Conservation (phyloP, 1,140 invertebrate species). For the Asobara japonica region DNA sequence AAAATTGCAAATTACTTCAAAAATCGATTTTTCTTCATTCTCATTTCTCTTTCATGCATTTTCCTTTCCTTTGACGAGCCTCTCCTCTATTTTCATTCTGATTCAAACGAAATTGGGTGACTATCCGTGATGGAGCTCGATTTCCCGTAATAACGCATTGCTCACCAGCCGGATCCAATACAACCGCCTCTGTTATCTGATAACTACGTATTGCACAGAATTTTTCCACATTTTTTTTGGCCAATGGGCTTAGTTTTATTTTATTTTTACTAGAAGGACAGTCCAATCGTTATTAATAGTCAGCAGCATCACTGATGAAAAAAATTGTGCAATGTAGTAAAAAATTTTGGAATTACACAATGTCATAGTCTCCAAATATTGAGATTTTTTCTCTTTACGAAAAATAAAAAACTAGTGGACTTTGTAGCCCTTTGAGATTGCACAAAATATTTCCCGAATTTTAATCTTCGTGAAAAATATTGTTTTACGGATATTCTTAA, state of each 20-base stretch:
- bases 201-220: not conserved
- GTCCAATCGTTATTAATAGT: not conserved
- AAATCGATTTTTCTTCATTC: not conserved
- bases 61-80: not conserved
- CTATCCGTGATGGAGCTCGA: slow-evolving; percentile 6
- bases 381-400: no score
- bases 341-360: no score
- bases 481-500: no score
- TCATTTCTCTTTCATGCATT: not conserved
- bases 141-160: not conserved
- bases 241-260: not conserved
- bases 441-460: no score
- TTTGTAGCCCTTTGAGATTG: no score
- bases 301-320: no score
- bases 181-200: not conserved
- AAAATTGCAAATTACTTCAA: no score
- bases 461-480: no score
- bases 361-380: no score
- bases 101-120: not conserved
- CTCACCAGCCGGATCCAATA: not conserved
- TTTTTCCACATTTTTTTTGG: not conserved
- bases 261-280: not conserved
- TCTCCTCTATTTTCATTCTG: not conserved
- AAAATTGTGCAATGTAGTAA: no score
- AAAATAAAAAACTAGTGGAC: no score